Percentiles rank a stretch among this genome's conserved stretches.
These are phyloP conservation scores for Paguma larvata DNA, from an alignment of 2,797 vertebrate species.

Conservation along the genomic window DNA sequence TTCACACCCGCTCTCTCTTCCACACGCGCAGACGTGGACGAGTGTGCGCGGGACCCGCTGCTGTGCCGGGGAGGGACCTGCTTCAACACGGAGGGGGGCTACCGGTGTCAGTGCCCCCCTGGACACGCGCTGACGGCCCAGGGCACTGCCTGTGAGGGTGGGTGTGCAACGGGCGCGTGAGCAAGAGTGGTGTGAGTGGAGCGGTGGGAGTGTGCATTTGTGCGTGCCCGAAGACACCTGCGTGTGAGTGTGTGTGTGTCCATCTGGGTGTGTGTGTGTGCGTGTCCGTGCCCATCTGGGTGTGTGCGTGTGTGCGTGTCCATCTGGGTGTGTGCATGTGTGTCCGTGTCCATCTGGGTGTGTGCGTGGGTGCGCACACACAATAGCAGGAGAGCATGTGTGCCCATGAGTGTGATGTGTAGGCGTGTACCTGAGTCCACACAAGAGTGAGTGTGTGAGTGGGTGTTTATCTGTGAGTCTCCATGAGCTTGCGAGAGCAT, in stretches of 20 bases:
- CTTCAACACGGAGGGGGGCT: constrained; percentile 96
- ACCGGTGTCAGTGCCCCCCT: constrained; percentile 93
- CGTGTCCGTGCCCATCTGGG: too few relatives aligned
- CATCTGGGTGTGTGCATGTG: too few relatives aligned
- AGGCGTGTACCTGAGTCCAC: neutral
- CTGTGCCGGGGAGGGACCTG: constrained; percentile 95
- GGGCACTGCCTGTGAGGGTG: constrained; percentile 94
- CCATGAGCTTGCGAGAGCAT: neutral
- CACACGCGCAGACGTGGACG: constrained; percentile 92
- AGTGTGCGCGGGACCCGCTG: constrained; percentile 95
- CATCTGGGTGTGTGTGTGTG: neutral
- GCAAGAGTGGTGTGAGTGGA: neutral
- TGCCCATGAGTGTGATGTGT: too few relatives aligned
- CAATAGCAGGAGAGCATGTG: too few relatives aligned
- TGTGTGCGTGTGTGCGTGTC: too few relatives aligned
- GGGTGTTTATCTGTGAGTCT: neutral
- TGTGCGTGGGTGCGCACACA: too few relatives aligned
- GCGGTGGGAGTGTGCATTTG: neutral
- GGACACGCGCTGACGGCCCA: constrained; percentile 92
- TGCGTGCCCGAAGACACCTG: neutral
- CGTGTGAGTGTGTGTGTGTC: neutral
- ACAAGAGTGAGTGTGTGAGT: neutral
- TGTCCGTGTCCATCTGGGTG: neutral
- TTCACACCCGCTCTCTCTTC: neutral
- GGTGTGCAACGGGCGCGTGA: neutral